phyloP scores from a whole-genome alignment of 1,140 invertebrate species.

The Brachionus asplanchnoidis region DNA sequence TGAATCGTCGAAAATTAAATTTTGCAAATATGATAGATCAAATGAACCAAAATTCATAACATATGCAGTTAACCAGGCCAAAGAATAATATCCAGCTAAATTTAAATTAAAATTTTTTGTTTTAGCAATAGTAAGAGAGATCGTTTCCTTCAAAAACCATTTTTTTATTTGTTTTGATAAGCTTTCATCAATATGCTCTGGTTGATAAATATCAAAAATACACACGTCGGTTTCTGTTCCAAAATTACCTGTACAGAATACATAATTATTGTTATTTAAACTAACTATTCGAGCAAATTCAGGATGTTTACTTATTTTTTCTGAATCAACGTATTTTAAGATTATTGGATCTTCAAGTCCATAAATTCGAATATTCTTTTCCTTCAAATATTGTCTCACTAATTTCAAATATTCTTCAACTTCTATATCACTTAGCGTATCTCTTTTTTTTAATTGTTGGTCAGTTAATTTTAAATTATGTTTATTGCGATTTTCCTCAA shows the following conservation, averaged over 20 bases:
- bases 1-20: background rate
- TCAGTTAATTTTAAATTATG: background rate
- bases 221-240: background rate
- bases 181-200: background rate
- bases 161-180: background rate
- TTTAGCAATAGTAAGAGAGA: background rate
- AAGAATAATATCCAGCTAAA: background rate
- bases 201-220: background rate
- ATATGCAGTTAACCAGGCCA: background rate
- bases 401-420: background rate
- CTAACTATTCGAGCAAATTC: background rate
- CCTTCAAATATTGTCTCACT: background rate
- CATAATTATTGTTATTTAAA: background rate
- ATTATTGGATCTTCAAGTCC: background rate
- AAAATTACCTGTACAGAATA: background rate
- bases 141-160: background rate
- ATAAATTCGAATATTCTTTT: background rate
- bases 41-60: background rate
- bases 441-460: background rate
- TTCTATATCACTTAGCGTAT: background rate
- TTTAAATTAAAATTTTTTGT: background rate
- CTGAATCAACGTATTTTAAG: background rate
- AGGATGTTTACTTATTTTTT: background rate
- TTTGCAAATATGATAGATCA: background rate
- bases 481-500: background rate